Evolutionary conservation across 2,888 invertebrate species (phyloP).

Genomic region (Horisme vitalbata): DNA sequence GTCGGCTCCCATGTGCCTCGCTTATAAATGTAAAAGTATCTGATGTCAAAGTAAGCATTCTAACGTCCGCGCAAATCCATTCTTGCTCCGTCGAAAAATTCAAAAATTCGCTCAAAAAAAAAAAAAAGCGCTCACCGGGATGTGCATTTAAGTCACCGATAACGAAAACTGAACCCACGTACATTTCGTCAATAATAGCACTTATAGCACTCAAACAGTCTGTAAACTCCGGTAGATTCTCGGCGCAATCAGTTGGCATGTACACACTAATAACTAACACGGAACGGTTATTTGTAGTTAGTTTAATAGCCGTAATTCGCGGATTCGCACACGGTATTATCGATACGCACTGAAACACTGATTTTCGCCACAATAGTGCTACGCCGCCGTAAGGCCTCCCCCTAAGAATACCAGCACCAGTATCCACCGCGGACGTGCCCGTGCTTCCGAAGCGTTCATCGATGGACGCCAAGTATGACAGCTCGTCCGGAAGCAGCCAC

Average conservation of each 20-base stretch:
- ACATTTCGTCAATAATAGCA: slow-evolving; percentile 10
- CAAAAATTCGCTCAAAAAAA: background rate
- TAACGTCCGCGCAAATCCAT: background rate
- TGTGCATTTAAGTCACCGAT: slow-evolving; percentile 2
- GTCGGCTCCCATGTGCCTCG: slow-evolving; percentile 2
- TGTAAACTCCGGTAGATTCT: slow-evolving; percentile 3
- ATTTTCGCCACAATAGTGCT: slow-evolving; percentile 21
- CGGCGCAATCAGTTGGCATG: slow-evolving; percentile 16
- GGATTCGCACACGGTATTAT: slow-evolving; percentile 19
- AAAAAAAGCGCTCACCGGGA: background rate
- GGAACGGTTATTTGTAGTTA: background rate
- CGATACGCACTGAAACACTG: slow-evolving; percentile 10
- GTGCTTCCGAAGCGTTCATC: background rate
- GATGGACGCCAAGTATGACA: background rate
- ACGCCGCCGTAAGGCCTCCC: background rate
- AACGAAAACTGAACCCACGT: slow-evolving; percentile 1
- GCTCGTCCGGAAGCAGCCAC: background rate
- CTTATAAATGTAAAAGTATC: slow-evolving; percentile 11
- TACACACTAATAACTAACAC: slow-evolving; percentile 20
- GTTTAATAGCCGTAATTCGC: slow-evolving; percentile 17
- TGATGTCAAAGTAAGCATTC: background rate
- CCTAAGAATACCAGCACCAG: no score
- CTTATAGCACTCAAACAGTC: slow-evolving; percentile 8
- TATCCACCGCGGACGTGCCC: background rate
- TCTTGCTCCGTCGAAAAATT: slow-evolving; percentile 4